Evolutionary conservation across 2,113 vertebrate genomes (phyloP), one percentile per base, ranked within the genome.

Genomic region (Tautogolabrus adspersus): DNA sequence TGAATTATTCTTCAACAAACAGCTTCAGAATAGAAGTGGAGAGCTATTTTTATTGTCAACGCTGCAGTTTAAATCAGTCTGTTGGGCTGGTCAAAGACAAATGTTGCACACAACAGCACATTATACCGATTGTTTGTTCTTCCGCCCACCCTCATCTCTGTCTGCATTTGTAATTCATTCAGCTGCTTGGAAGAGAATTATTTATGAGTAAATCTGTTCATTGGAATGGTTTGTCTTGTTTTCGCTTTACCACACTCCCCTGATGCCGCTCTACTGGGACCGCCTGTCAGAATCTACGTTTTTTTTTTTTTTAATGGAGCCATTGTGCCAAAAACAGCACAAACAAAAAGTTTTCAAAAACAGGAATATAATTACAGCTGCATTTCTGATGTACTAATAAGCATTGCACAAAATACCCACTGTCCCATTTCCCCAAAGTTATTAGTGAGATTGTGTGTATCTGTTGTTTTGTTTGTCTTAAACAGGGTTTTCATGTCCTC

Each of bases 131-230:
- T 72, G 75, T 86, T 89, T 90, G 86, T 89, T 90, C 88, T 88
- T 77, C 88, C 79, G 82, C 71, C 82, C 87, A 90, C 74, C 68
- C 76, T 84, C 72, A 71, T 85, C 65, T 86, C 68, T 66, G 62
- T 71, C 86, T 86, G 83, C 85, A 92, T 87, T 91, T 87, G 68
- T 89, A 87, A 91, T 93, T 85, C 87, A 93, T 91, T 83, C 56
- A 82, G 8, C 66, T 77, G 79, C 86, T 90, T 89, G 61, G 73
- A 90, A 92, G 87, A 56, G 90, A 93, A 93, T 93, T 91, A 93
- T 93, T 93, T 87, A 93, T 93, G 90, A 93, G 88, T 64, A 84
- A 91, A 89, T 93, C 89, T 92, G 89, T 90, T 91, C 86, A 65
- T 62, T 87, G 86, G 82, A 90, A 88, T 84, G 79, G 83, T 75